These are phyloP conservation scores for Periparus ater DNA, from an alignment of 2,797 vertebrate species.

Conservation along the genomic window DNA sequence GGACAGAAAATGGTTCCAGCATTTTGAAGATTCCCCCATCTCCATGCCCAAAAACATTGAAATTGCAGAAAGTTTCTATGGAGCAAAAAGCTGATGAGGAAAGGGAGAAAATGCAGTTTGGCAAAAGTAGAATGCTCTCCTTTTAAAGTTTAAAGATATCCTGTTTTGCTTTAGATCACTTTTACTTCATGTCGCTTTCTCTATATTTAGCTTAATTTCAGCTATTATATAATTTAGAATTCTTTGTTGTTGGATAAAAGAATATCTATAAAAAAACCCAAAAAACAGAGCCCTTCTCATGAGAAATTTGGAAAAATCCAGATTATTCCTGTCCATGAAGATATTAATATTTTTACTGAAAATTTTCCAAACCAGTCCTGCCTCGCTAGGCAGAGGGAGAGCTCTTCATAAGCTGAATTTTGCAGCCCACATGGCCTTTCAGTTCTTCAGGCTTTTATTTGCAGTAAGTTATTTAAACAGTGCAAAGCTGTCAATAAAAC, in stretches of 20 bases:
- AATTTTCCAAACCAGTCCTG: constrained; percentile 43
- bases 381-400: not conserved
- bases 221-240: constrained; percentile 44
- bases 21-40: not conserved
- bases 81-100: not conserved
- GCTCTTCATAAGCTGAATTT: not conserved
- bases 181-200: not conserved
- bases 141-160: constrained; percentile 40
- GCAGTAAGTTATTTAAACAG: not conserved
- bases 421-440: not conserved
- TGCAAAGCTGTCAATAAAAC: not conserved
- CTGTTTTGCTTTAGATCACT: constrained; percentile 25
- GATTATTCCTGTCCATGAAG: constrained; percentile 38
- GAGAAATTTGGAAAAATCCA: constrained; percentile 58
- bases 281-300: constrained; percentile 1
- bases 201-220: constrained; percentile 61
- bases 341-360: constrained; percentile 64
- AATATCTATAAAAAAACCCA: constrained; percentile 24
- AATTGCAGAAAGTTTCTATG: not conserved
- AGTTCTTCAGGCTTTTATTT: not conserved
- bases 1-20: not conserved
- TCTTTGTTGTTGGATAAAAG: constrained; percentile 57
- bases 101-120: not conserved
- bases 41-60: not conserved
- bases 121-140: constrained; percentile 1